Evolutionary conservation across 2,113 vertebrate species (phyloP).

Genomic region (Emydura subglobosa): DNA sequence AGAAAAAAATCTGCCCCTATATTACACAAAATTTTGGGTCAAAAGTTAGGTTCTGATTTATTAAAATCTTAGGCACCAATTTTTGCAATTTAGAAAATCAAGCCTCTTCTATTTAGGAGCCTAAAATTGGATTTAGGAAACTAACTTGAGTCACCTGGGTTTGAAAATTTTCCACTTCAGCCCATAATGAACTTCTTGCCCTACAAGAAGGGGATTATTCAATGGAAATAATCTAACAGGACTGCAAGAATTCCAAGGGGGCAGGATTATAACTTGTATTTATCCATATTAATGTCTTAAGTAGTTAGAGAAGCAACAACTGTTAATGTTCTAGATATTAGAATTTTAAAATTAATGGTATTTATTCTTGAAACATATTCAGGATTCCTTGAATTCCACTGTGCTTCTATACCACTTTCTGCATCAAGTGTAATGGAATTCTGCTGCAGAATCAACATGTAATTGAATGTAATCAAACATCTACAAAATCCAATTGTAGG

Average conservation of each 20-base stretch:
- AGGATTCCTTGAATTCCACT: not conserved
- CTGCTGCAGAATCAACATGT: not conserved
- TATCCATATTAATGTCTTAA: not conserved
- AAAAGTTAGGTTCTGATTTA: not conserved
- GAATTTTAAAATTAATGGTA: not conserved
- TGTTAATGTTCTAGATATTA: not conserved
- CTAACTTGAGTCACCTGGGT: fast-evolving
- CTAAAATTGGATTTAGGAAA: not conserved
- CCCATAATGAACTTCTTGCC: not conserved
- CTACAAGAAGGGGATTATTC: fast-evolving
- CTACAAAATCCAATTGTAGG: not conserved
- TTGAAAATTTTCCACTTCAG: not conserved
- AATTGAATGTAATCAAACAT: not conserved
- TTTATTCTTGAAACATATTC: not conserved
- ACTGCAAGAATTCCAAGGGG: fast-evolving
- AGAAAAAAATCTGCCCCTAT: fast-evolving
- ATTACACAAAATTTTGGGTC: not conserved
- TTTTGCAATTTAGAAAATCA: fast-evolving
- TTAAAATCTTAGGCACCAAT: not conserved
- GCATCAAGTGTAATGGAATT: not conserved
- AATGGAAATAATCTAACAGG: not conserved
- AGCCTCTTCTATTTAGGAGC: not conserved
- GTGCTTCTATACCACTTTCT: not conserved
- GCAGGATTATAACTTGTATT: not conserved
- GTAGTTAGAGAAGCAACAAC: not conserved